phyloP scores from a whole-genome alignment of 2,113 vertebrate genomes.

The Oncorhynchus clarkii region DNA sequence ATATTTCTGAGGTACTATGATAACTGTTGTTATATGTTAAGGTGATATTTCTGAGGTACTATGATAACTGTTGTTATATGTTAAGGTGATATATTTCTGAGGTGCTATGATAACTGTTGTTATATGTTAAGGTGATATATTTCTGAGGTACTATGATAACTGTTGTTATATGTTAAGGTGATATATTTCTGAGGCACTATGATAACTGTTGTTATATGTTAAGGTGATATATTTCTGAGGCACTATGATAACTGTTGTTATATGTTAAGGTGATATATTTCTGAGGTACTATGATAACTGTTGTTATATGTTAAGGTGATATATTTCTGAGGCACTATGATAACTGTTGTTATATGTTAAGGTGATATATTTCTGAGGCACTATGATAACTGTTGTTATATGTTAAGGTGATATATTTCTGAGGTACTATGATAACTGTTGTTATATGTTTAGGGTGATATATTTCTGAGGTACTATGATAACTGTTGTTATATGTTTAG shows the following conservation, averaged over 20 bases:
- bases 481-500: slow-evolving; percentile 47
- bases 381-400: slow-evolving; percentile 79
- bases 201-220: slow-evolving; percentile 69
- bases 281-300: slow-evolving; percentile 91
- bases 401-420: slow-evolving; percentile 82
- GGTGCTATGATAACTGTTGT: slow-evolving; percentile 86
- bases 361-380: slow-evolving; percentile 91
- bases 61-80: slow-evolving; percentile 74
- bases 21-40: slow-evolving; percentile 50
- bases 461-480: slow-evolving; percentile 96
- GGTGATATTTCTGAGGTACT: slow-evolving; percentile 69
- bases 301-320: too few species aligned
- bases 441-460: slow-evolving; percentile 59
- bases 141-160: slow-evolving; percentile 94
- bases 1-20: slow-evolving; percentile 97
- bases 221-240: slow-evolving; percentile 86
- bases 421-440: slow-evolving; percentile 88
- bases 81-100: slow-evolving; percentile 84
- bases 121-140: slow-evolving; percentile 74
- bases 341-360: slow-evolving; percentile 51
- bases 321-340: slow-evolving; percentile 81
- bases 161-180: neutral
- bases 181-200: slow-evolving; percentile 96
- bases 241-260: slow-evolving; percentile 84
- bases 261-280: slow-evolving; percentile 79